These are phyloP conservation scores for Mixornis gularis DNA, from an alignment of 2,113 vertebrate genomes.

Conservation along the genomic window DNA sequence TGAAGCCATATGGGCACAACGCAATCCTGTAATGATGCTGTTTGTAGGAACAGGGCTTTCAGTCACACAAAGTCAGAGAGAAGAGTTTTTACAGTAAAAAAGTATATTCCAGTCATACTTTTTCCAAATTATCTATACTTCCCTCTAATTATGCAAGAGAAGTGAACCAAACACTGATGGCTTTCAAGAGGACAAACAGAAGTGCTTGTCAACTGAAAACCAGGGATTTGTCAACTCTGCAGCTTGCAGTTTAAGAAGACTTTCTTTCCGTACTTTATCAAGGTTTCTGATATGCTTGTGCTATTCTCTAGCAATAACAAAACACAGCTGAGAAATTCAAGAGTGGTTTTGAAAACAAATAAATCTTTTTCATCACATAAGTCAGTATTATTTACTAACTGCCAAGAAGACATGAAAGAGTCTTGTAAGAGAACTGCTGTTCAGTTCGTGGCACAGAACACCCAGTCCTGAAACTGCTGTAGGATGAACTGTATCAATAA, in stretches of 20 bases:
- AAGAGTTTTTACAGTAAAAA: background rate
- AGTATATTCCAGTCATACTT: background rate
- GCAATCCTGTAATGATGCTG: background rate
- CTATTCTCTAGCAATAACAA: background rate
- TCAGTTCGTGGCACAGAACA: background rate
- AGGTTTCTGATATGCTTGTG: background rate
- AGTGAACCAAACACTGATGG: background rate
- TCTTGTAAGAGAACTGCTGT: background rate
- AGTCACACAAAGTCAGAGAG: background rate
- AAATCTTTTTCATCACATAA: background rate
- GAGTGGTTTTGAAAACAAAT: background rate
- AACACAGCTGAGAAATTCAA: background rate
- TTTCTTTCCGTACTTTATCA: background rate
- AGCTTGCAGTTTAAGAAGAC: background rate
- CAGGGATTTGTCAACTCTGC: background rate
- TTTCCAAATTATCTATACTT: background rate
- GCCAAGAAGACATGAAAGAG: background rate
- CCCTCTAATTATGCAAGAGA: background rate
- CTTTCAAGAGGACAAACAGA: background rate
- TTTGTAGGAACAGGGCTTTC: background rate
- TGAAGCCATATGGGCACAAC: background rate
- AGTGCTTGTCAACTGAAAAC: background rate
- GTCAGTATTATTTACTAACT: background rate
- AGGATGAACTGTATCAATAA: background rate
- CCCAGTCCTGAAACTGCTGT: background rate